Conservation (phyloP, 2,888 invertebrate species). For the Monopis laevigella region DNA sequence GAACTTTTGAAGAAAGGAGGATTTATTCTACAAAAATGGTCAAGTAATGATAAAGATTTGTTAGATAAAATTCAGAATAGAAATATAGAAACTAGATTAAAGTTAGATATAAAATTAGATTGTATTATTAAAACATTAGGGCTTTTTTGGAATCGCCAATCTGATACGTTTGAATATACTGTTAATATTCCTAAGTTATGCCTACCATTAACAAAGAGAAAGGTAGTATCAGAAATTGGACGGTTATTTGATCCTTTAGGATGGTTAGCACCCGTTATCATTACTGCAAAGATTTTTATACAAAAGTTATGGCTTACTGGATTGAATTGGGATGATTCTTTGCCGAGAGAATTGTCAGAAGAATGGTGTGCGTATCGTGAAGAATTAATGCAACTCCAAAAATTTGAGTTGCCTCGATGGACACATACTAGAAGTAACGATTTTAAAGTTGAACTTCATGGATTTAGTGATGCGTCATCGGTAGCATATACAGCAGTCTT, state of each 20-base stretch:
- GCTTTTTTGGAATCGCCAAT: slow-evolving; percentile 23
- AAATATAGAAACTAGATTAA: not conserved
- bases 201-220: slow-evolving; percentile 25
- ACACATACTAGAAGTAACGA: not conserved
- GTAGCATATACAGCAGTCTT: slow-evolving; percentile 21
- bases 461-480: slow-evolving; percentile 21
- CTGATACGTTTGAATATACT: slow-evolving; percentile 23
- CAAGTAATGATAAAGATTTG: slow-evolving; percentile 18
- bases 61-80: slow-evolving; percentile 12
- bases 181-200: slow-evolving; percentile 18
- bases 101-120: slow-evolving; percentile 19
- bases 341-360: not conserved
- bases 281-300: slow-evolving; percentile 25
- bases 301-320: slow-evolving; percentile 25
- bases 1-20: slow-evolving; percentile 23
- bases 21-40: slow-evolving; percentile 27
- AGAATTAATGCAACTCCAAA: not conserved
- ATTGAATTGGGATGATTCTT: slow-evolving; percentile 12
- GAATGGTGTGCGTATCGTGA: not conserved
- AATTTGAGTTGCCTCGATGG: slow-evolving; percentile 15
- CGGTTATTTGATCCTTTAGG: slow-evolving; percentile 27
- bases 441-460: slow-evolving; percentile 17
- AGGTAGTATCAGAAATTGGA: slow-evolving; percentile 25
- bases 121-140: slow-evolving; percentile 23
- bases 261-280: slow-evolving; percentile 24